phyloP scores from a whole-genome alignment of 2,888 invertebrate genomes.

The Myathropa florea region DNA sequence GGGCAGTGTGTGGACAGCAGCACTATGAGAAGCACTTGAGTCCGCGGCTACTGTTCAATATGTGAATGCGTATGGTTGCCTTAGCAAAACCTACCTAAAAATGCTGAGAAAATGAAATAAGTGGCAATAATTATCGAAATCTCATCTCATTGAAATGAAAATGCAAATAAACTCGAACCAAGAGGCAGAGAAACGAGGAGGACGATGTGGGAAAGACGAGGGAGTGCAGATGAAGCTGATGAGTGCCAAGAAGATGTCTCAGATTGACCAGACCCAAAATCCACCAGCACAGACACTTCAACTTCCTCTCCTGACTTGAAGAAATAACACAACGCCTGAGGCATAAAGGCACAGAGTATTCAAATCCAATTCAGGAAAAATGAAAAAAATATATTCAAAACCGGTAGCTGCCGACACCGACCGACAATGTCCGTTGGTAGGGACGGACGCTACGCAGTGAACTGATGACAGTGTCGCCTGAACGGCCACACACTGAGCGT shows the following conservation, averaged over 20 bases:
- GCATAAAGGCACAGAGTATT: neutral
- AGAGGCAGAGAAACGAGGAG: neutral
- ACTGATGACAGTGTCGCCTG: slow-evolving; percentile 29
- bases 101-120: slow-evolving; percentile 74
- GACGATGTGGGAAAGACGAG: neutral
- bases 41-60: slow-evolving; percentile 66
- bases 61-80: slow-evolving; percentile 30
- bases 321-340: slow-evolving; percentile 39
- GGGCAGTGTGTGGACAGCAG: slow-evolving; percentile 56
- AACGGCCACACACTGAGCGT: slow-evolving; percentile 71
- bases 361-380: slow-evolving; percentile 19
- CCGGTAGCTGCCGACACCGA: slow-evolving; percentile 40
- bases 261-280: slow-evolving; percentile 64
- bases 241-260: slow-evolving; percentile 66
- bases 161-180: slow-evolving; percentile 63
- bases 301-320: slow-evolving; percentile 32
- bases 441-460: neutral
- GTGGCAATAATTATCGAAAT: slow-evolving; percentile 79
- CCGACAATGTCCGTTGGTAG: neutral
- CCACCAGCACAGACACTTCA: slow-evolving; percentile 53
- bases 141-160: slow-evolving; percentile 66
- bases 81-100: slow-evolving; percentile 39
- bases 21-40: slow-evolving; percentile 62
- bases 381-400: slow-evolving; percentile 26
- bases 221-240: slow-evolving; percentile 53